phyloP scores from a whole-genome alignment of 1,140 invertebrate genomes.

The Heliconius melpomene region DNA sequence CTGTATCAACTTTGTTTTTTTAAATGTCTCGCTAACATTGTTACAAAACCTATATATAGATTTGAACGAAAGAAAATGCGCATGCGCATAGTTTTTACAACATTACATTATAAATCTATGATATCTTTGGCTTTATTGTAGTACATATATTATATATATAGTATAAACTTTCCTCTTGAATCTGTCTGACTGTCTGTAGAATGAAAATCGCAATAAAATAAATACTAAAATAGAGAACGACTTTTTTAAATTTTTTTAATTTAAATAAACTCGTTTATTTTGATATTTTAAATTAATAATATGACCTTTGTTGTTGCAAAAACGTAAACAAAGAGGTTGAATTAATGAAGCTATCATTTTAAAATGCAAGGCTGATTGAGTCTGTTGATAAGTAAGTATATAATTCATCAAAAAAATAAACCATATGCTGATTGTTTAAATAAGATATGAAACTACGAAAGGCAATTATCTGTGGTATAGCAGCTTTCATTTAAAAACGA shows the following conservation, averaged over 20 bases:
- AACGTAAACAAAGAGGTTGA: conserved; percentile 8
- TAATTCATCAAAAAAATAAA: conserved; percentile 10
- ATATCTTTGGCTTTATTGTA: no score
- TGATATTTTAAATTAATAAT: neutral
- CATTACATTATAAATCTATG: no score
- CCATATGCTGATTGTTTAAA: neutral
- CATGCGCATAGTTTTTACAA: no score
- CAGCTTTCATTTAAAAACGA: neutral
- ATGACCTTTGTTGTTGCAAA: conserved; percentile 11
- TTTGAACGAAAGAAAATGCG: no score
- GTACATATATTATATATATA: no score
- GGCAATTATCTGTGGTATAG: neutral
- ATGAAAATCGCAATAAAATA: no score
- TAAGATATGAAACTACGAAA: conserved; percentile 15
- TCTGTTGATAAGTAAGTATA: neutral
- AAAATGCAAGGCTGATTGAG: conserved; percentile 9
- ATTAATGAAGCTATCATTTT: conserved; percentile 14
- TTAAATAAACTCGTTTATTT: neutral
- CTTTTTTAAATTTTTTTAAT: neutral
- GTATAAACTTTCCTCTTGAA: no score
- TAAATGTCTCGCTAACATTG: neutral
- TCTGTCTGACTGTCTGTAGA: no score
- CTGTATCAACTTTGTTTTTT: neutral
- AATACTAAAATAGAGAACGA: neutral
- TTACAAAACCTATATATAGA: no score